These are phyloP conservation scores for Oryctolagus cuniculus DNA, from an alignment of 2,113 vertebrate species.

Conservation along the genomic window DNA sequence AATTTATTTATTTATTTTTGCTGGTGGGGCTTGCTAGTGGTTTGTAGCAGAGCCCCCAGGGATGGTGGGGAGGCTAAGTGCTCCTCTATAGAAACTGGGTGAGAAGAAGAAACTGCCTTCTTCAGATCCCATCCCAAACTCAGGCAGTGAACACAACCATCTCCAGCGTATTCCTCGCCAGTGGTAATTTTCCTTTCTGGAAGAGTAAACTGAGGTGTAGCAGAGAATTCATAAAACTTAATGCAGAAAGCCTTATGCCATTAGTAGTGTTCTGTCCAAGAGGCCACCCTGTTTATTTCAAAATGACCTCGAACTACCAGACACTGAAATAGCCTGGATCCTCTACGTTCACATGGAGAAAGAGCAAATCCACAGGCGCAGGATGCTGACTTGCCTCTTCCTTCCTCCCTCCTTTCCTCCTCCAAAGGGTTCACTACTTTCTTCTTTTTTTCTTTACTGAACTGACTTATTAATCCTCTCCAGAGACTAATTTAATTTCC, in stretches of 20 bases:
- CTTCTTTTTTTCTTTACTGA: neutral
- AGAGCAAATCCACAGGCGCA: neutral
- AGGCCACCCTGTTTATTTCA: neutral
- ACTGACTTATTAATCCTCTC: neutral
- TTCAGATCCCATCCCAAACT: neutral
- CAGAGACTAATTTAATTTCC: constrained; percentile 44
- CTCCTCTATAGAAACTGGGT: neutral
- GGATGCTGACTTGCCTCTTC: neutral
- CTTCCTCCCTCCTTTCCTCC: neutral
- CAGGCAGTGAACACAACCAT: neutral
- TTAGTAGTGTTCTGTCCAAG: neutral
- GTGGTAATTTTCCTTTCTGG: neutral
- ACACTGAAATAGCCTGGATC: neutral
- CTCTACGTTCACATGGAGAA: neutral
- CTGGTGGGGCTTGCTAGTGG: neutral
- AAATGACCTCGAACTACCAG: neutral
- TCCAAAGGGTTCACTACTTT: neutral
- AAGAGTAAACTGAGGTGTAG: neutral
- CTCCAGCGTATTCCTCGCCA: neutral
- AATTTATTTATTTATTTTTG: neutral
- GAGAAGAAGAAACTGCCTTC: neutral
- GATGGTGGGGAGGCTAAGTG: neutral
- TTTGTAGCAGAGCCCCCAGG: neutral
- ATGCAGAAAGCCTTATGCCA: neutral
- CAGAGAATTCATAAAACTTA: neutral